These are phyloP conservation scores for Lates japonicus DNA, from an alignment of 2,797 vertebrate genomes.

Conservation along the genomic window DNA sequence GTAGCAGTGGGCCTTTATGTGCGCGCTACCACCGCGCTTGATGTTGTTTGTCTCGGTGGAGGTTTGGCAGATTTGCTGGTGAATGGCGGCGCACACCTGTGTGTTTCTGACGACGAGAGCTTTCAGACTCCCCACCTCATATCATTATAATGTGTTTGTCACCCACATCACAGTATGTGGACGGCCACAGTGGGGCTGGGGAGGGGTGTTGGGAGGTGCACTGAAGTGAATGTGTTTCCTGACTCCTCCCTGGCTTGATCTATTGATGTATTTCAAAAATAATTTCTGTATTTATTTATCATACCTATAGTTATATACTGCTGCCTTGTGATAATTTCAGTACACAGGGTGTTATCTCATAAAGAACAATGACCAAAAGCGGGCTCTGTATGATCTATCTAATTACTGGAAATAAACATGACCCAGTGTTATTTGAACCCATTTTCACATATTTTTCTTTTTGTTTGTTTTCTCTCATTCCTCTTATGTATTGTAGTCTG, in stretches of 20 bases:
- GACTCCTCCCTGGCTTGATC: neutral
- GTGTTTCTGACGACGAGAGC: slow-evolving; percentile 1
- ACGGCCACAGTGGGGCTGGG: neutral
- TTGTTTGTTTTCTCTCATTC: neutral
- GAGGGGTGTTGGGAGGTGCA: neutral
- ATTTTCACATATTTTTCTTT: too few species aligned
- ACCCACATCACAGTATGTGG: neutral
- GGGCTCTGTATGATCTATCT: too few species aligned
- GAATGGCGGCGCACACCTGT: slow-evolving; percentile 1
- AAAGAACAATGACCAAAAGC: too few species aligned
- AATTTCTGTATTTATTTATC: neutral
- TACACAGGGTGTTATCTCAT: neutral
- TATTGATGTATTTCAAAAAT: neutral
- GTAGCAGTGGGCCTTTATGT: neutral
- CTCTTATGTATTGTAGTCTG: neutral
- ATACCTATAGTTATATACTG: too few species aligned
- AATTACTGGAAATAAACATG: too few species aligned
- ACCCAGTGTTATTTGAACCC: too few species aligned
- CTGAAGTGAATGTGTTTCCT: neutral
- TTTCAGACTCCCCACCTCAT: neutral
- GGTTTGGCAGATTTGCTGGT: slow-evolving; percentile 18
- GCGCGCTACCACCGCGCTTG: slow-evolving; percentile 6
- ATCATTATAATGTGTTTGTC: slow-evolving; percentile 1
- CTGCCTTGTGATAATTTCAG: neutral
- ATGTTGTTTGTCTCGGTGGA: slow-evolving; percentile 33